Percentiles rank a stretch among this genome's conserved stretches.
phyloP scores from a whole-genome alignment of 2,113 vertebrate genomes.

The Phycodurus eques region DNA sequence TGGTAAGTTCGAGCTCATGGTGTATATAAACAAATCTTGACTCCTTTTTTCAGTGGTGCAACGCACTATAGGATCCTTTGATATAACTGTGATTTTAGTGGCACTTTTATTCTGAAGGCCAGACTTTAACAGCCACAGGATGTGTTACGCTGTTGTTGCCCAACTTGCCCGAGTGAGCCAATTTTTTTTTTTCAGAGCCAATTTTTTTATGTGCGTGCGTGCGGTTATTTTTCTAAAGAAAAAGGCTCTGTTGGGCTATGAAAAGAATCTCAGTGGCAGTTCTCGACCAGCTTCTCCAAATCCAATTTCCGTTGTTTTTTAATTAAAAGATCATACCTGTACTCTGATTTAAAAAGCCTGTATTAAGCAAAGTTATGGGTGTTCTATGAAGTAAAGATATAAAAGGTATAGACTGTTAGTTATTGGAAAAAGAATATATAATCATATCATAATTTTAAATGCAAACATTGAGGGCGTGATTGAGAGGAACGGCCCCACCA shows the following conservation, averaged over 20 bases:
- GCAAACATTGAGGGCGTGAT: not conserved
- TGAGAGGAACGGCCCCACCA: too few species aligned
- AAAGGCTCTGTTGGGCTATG: not conserved
- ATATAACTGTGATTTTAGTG: too few species aligned
- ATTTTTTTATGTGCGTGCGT: not conserved
- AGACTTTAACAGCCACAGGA: too few species aligned
- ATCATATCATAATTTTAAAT: not conserved
- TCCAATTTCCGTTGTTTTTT: conserved; percentile 2
- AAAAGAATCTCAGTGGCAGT: not conserved
- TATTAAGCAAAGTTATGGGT: not conserved
- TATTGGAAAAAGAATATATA: not conserved
- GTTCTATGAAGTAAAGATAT: not conserved
- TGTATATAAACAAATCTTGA: too few species aligned
- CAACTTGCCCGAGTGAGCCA: too few species aligned
- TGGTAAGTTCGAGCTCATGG: too few species aligned
- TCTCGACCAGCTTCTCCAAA: not conserved
- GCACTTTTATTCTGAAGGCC: too few species aligned
- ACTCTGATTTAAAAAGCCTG: conserved; percentile 8
- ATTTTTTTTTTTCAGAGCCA: not conserved
- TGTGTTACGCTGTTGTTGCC: too few species aligned
- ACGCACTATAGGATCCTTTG: too few species aligned
- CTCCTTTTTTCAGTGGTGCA: too few species aligned
- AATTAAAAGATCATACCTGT: conserved; percentile 7
- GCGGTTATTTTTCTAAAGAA: not conserved
- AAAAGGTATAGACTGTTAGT: not conserved